Evolutionary conservation across 2,113 vertebrate genomes (phyloP).

Genomic region (Polyodon spathula): DNA sequence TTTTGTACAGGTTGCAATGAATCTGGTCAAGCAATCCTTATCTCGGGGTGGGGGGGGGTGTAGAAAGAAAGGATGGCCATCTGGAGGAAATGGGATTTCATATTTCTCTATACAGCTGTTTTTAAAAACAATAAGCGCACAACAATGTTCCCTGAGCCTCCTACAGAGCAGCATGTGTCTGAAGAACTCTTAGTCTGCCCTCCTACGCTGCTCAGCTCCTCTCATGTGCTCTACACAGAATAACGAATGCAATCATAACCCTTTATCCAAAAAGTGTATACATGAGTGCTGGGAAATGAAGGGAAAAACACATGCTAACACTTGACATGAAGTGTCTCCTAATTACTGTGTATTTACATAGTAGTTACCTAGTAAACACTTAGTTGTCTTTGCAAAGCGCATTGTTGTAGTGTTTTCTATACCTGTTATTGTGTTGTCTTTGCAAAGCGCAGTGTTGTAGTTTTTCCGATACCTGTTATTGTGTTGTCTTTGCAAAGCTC

Average conservation of each 20-base stretch:
- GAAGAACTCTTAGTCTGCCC: conserved; percentile 42
- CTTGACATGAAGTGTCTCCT: no score
- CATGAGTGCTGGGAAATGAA: no score
- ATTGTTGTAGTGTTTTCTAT: background rate
- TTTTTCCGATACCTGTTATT: no score
- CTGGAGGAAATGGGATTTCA: conserved; percentile 35
- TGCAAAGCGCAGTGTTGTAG: background rate
- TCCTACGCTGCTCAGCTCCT: conserved; percentile 39
- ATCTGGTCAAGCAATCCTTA: conserved; percentile 49
- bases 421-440: background rate
- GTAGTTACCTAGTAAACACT: no score
- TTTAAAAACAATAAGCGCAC: conserved; percentile 5
- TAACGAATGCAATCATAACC: no score
- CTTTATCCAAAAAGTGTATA: no score
- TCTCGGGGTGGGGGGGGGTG: conserved; percentile 18
- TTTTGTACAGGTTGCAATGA: conserved; percentile 51
- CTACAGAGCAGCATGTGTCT: conserved; percentile 42
- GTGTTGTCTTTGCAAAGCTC: no score
- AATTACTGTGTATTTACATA: no score
- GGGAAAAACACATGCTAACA: no score
- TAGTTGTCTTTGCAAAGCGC: no score
- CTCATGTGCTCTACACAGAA: conserved; percentile 27
- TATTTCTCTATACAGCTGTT: no score
- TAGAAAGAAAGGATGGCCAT: conserved; percentile 38
- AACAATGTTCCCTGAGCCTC: conserved; percentile 56